Percentiles rank a stretch among this genome's conserved stretches.
These are phyloP conservation scores for Araneus ventricosus DNA, from an alignment of 1,140 invertebrate genomes.

Conservation along the genomic window DNA sequence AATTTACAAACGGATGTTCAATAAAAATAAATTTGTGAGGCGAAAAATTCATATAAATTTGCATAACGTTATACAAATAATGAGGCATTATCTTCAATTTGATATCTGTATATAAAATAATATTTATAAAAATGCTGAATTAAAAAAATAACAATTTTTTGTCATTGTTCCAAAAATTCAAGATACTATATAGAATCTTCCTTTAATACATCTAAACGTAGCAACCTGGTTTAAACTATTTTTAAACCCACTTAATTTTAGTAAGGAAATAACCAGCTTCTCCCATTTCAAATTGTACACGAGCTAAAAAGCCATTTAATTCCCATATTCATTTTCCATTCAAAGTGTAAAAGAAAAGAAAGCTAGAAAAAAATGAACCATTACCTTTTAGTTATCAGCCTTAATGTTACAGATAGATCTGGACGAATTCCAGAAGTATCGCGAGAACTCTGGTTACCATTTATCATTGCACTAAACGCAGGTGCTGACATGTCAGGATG, in stretches of 20 bases:
- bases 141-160: no score
- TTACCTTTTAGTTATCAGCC: slow-evolving; percentile 54
- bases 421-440: slow-evolving; percentile 44
- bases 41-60: no score
- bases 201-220: background rate
- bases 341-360: background rate
- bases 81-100: no score
- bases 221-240: background rate
- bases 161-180: no score
- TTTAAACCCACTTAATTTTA: background rate
- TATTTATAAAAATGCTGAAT: no score
- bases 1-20: no score
- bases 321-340: slow-evolving; percentile 29
- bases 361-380: background rate
- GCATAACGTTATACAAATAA: no score
- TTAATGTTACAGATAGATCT: slow-evolving; percentile 47
- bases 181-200: no score
- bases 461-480: slow-evolving; percentile 70
- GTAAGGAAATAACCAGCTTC: background rate
- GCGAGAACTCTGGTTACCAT: slow-evolving; percentile 39
- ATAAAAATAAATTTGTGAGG: no score
- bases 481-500: slow-evolving; percentile 67
- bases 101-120: no score
- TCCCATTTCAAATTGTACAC: background rate
- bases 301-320: slow-evolving; percentile 6